Evolutionary conservation across 1,140 invertebrate genomes (phyloP).

Genomic region (Drosophila tropicalis): DNA sequence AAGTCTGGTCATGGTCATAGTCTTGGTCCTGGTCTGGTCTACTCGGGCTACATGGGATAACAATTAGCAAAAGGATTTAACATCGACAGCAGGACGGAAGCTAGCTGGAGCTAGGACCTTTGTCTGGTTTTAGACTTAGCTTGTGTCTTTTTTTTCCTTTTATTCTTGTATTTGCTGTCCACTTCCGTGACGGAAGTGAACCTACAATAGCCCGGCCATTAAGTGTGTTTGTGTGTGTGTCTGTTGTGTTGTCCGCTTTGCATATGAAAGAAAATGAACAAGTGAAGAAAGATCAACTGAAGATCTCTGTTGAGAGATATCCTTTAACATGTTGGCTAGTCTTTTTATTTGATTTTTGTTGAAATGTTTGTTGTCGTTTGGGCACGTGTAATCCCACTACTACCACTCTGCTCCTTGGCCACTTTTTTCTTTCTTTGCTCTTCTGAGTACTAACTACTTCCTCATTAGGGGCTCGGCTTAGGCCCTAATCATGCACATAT

Average conservation of each 20-base stretch:
- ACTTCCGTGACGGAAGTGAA: conserved; percentile 58
- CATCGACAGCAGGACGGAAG: conserved; percentile 57
- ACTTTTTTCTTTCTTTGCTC: conserved; percentile 7
- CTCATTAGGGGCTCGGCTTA: conserved; percentile 55
- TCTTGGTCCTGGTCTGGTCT: neutral
- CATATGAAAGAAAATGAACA: conserved; percentile 57
- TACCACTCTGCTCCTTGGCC: neutral
- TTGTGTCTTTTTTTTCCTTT: conserved; percentile 65
- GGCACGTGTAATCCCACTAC: conserved; percentile 47
- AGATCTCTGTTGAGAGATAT: conserved; percentile 3
- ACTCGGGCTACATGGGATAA: conserved; percentile 57
- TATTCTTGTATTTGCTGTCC: conserved; percentile 4
- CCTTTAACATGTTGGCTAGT: conserved; percentile 29
- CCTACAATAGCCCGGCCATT: conserved; percentile 6
- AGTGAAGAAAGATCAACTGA: conserved; percentile 28
- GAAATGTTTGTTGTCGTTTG: neutral
- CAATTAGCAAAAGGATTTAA: conserved; percentile 78
- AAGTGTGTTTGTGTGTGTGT: conserved; percentile 27
- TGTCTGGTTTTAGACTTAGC: conserved; percentile 56
- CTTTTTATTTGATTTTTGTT: conserved; percentile 36
- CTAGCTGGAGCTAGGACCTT: conserved; percentile 35
- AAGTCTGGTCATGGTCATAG: conserved; percentile 9
- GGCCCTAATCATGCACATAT: conserved; percentile 5
- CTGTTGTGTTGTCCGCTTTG: conserved; percentile 52
- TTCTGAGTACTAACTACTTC: conserved; percentile 60